These are phyloP conservation scores for Epinephelus coioides DNA, from an alignment of 2,797 vertebrate genomes.

Conservation along the genomic window DNA sequence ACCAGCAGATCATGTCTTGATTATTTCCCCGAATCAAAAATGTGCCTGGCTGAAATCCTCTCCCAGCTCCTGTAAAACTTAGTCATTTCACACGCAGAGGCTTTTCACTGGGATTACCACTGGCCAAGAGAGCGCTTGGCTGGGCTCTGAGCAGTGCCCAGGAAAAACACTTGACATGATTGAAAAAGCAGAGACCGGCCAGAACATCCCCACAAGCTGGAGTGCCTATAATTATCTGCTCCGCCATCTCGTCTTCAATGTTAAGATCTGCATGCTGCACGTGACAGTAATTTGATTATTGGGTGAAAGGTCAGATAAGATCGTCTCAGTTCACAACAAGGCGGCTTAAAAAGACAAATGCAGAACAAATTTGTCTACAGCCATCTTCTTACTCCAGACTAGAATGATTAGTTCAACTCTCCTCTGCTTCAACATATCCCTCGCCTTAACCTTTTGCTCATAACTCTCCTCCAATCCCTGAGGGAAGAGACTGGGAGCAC, in stretches of 20 bases:
- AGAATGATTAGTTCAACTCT: constrained; percentile 36
- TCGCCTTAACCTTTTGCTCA: constrained; percentile 61
- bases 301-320: constrained; percentile 55
- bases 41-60: constrained; percentile 49
- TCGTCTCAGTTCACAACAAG: background rate
- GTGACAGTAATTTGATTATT: constrained; percentile 51
- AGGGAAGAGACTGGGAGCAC: constrained; percentile 51
- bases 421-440: constrained; percentile 36
- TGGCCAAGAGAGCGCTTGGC: constrained; percentile 63
- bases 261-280: constrained; percentile 39
- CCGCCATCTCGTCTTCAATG: constrained; percentile 51
- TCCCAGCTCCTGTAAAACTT: constrained; percentile 65
- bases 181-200: constrained; percentile 78
- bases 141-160: constrained; percentile 65
- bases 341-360: constrained; percentile 18
- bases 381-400: constrained; percentile 5
- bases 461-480: constrained; percentile 61
- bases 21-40: constrained; percentile 54
- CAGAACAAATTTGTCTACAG: constrained; percentile 25
- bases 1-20: constrained; percentile 47
- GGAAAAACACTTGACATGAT: constrained; percentile 85
- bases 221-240: constrained; percentile 53
- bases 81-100: constrained; percentile 74
- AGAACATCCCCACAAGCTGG: constrained; percentile 60
- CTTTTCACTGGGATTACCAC: constrained; percentile 73